A percentile compares a stretch with the other conserved stretches of the same genome.
Conservation (phyloP, 2,797 vertebrate species). For the Poeciliopsis turneri region DNA sequence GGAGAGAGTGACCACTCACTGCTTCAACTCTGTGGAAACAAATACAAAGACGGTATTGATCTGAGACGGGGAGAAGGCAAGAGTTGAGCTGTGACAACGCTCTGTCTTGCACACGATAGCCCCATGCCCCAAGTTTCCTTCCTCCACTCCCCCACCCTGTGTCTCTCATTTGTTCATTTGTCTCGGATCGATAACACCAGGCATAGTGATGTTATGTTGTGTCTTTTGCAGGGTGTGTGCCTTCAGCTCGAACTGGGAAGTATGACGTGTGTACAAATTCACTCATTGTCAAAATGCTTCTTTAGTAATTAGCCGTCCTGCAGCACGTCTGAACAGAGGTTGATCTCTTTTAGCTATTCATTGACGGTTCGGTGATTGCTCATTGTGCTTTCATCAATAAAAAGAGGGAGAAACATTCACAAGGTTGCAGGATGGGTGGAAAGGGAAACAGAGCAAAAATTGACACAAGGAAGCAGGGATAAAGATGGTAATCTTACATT, state of each 20-base stretch:
- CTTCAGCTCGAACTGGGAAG: conserved; percentile 26
- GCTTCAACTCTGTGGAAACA: conserved; percentile 36
- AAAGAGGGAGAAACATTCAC: conserved; percentile 18
- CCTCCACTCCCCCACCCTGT: not conserved
- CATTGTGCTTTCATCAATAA: conserved; percentile 26
- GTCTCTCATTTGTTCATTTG: conserved; percentile 49
- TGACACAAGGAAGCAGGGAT: not conserved
- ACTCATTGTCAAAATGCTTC: conserved; percentile 46
- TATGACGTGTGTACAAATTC: conserved; percentile 35
- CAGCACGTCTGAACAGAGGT: conserved; percentile 50
- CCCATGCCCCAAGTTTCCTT: conserved; percentile 36
- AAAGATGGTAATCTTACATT: conserved; percentile 4
- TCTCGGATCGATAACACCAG: conserved; percentile 64
- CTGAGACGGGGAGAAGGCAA: conserved; percentile 26
- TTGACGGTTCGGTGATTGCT: conserved; percentile 7
- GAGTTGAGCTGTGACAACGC: conserved; percentile 62
- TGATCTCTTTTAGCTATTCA: conserved; percentile 34
- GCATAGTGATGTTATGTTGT: conserved; percentile 43
- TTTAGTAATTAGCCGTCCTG: conserved; percentile 65
- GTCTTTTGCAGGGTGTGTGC: conserved; percentile 40
- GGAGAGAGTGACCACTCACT: conserved; percentile 65
- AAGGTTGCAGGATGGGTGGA: conserved; percentile 36
- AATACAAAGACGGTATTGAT: conserved; percentile 71
- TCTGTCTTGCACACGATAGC: conserved; percentile 52
- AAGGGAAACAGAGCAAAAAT: conserved; percentile 7